Percentiles rank a stretch among this genome's conserved stretches.
Evolutionary conservation across 2,797 vertebrate genomes (phyloP).

Genomic region (Halcyon badia): DNA sequence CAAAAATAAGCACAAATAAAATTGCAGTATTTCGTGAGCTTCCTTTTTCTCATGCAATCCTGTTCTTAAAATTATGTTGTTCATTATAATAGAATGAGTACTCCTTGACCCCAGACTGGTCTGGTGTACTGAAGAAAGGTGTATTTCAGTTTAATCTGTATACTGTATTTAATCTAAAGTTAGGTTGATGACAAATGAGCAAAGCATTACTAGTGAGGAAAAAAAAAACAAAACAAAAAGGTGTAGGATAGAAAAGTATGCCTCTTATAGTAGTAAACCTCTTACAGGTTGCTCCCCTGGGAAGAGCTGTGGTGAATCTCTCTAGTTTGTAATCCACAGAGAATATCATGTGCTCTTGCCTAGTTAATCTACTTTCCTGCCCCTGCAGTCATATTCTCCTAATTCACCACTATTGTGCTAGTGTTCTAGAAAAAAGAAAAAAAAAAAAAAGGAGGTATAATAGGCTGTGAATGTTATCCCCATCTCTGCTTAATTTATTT

Average conservation of each 20-base stretch:
- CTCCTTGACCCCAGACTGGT: neutral
- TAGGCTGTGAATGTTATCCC: neutral
- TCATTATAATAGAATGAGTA: neutral
- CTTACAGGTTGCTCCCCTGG: neutral
- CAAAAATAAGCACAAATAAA: neutral
- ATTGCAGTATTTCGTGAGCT: neutral
- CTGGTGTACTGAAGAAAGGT: neutral
- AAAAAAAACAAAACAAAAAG: neutral
- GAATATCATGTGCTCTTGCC: neutral
- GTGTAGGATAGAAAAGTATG: fast-evolving
- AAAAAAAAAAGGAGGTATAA: neutral
- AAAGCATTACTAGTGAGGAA: neutral
- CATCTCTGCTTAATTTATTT: neutral
- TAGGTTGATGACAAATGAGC: neutral
- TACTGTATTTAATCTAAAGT: neutral
- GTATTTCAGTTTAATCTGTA: neutral
- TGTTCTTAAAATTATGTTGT: neutral
- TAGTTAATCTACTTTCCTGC: neutral
- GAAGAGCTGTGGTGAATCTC: neutral
- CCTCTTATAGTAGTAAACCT: neutral
- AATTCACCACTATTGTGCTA: neutral
- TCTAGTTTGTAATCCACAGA: neutral
- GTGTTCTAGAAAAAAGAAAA: neutral
- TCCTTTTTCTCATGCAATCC: neutral
- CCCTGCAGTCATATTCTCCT: neutral